These are phyloP conservation scores for Murina feae DNA, from an alignment of 2,113 vertebrate species.

Conservation along the genomic window DNA sequence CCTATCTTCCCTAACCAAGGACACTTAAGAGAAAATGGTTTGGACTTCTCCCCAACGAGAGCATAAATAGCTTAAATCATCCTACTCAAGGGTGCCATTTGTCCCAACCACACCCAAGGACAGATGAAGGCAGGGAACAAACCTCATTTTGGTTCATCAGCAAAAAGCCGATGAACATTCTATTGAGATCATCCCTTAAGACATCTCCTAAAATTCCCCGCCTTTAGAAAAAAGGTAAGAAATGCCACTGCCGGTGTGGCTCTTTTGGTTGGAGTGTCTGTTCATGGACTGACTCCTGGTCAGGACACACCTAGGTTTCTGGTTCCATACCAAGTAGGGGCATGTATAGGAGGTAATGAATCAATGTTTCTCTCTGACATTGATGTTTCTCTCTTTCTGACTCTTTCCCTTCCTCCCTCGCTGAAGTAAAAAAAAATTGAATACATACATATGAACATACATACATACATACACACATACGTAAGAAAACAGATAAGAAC, in stretches of 20 bases:
- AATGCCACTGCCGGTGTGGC: no score
- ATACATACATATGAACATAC: background rate
- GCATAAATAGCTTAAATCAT: background rate
- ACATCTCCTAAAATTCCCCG: background rate
- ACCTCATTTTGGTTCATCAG: background rate
- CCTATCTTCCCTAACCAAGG: background rate
- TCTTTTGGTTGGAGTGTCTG: no score
- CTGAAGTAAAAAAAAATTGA: background rate
- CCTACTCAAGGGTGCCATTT: background rate
- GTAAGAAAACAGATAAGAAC: background rate
- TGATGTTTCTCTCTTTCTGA: background rate
- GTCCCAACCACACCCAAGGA: background rate
- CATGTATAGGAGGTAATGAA: background rate
- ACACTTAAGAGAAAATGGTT: background rate
- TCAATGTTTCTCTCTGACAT: background rate
- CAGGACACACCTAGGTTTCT: no score
- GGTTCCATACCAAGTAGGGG: no score
- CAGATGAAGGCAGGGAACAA: background rate
- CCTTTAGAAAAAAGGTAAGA: background rate
- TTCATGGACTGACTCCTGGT: no score
- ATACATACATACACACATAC: no score
- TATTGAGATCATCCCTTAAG: background rate
- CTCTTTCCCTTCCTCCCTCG: background rate
- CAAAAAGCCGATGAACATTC: background rate
- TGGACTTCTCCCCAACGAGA: background rate